phyloP scores from a whole-genome alignment of 1,140 invertebrate genomes.

The Pseudobourletiella spinata region DNA sequence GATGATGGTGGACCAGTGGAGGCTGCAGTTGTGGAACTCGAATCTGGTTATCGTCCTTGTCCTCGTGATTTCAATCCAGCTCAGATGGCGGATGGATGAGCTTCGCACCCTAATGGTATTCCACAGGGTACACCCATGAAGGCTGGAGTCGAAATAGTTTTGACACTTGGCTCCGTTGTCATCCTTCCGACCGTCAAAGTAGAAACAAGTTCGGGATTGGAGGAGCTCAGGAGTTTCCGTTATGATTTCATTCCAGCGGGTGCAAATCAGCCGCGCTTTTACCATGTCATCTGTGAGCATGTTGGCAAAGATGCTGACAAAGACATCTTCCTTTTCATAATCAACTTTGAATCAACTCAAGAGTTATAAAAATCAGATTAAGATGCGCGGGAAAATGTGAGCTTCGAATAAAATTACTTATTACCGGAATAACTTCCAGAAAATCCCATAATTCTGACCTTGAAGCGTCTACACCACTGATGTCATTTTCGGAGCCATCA shows the following conservation, averaged over 20 bases:
- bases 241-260: not conserved
- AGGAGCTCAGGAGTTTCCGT: slow-evolving; percentile 2
- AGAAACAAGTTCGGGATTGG: slow-evolving; percentile 17
- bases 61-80: slow-evolving; percentile 11
- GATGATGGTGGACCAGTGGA: slow-evolving; percentile 28
- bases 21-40: slow-evolving; percentile 22
- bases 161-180: slow-evolving; percentile 21
- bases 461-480: too few relatives aligned
- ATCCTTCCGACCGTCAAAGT: slow-evolving; percentile 26
- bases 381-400: not conserved
- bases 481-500: too few relatives aligned
- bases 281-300: slow-evolving; percentile 1
- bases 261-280: not conserved
- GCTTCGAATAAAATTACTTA: not conserved
- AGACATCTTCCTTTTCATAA: not conserved
- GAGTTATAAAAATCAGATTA: not conserved
- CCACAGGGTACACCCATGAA: slow-evolving; percentile 17
- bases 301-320: not conserved
- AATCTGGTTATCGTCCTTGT: slow-evolving; percentile 15
- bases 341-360: not conserved
- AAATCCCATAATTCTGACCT: too few relatives aligned
- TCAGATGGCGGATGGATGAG: slow-evolving; percentile 8
- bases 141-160: slow-evolving; percentile 15
- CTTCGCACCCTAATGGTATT: slow-evolving; percentile 17
- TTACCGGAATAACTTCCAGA: not conserved